A percentile compares a stretch with the other conserved stretches of the same genome.
Evolutionary conservation across 2,797 vertebrate genomes (phyloP).

Genomic region (Sebastes melanostomus): DNA sequence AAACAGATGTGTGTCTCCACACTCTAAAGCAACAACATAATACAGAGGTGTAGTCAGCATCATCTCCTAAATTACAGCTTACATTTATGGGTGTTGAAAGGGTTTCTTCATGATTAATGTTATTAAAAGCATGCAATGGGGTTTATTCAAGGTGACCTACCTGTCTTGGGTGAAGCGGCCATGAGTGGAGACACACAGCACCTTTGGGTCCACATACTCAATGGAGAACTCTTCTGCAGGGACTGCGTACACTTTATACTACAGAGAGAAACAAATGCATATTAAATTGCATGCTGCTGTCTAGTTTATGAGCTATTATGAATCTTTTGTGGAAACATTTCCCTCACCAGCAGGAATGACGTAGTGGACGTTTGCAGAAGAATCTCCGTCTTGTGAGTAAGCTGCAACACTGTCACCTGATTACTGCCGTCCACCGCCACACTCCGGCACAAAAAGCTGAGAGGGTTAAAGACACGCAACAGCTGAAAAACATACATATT

Average conservation of each 20-base stretch:
- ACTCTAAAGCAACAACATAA: not conserved
- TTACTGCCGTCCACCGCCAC: conserved; percentile 81
- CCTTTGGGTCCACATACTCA: conserved; percentile 86
- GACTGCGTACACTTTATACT: conserved; percentile 90
- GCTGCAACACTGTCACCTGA: conserved; percentile 80
- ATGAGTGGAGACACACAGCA: conserved; percentile 88
- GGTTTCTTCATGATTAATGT: not conserved
- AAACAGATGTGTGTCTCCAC: conserved; percentile 64
- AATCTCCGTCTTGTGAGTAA: conserved; percentile 82
- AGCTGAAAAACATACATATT: not conserved
- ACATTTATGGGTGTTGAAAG: not conserved
- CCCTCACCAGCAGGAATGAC: conserved; percentile 88
- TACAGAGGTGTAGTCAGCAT: not conserved
- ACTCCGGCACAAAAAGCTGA: conserved; percentile 91
- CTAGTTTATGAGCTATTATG: not conserved
- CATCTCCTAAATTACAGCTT: conserved; percentile 9
- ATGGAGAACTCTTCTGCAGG: conserved; percentile 86
- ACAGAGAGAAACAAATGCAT: conserved; percentile 45
- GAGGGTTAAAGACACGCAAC: conserved; percentile 8
- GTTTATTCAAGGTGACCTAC: conserved; percentile 65
- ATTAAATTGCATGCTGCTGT: not conserved
- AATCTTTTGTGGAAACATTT: not conserved
- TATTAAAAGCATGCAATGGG: not conserved
- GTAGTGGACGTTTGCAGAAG: conserved; percentile 77
- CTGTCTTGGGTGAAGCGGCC: conserved; percentile 82